Conservation (phyloP, 2,888 invertebrate genomes). For the Onthophagus sagittarius region DNA sequence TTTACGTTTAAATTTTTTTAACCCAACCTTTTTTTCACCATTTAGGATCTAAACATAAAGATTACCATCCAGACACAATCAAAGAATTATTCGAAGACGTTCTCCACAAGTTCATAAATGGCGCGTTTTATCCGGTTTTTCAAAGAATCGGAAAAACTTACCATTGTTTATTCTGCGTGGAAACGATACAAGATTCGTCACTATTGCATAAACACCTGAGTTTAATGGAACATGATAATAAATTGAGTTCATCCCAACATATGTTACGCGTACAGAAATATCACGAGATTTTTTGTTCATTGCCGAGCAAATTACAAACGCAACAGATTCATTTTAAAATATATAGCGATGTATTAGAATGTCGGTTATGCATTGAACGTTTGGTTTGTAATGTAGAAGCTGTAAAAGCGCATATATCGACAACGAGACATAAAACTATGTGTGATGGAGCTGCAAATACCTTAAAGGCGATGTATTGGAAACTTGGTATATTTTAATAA, state of each 20-base stretch:
- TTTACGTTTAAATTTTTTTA: no score
- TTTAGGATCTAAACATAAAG: background rate
- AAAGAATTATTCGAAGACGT: background rate
- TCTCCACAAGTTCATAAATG: background rate
- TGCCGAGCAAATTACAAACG: background rate
- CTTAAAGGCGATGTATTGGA: background rate
- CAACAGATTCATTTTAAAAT: background rate
- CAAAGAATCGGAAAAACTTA: background rate
- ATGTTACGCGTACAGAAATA: background rate
- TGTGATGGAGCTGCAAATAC: background rate
- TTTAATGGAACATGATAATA: background rate
- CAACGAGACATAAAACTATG: background rate
- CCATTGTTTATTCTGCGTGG: background rate
- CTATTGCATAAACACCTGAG: background rate
- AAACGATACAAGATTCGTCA: background rate
- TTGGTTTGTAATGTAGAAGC: no score
- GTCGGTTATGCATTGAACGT: background rate
- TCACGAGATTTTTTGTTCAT: background rate
- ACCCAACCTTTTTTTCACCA: no score
- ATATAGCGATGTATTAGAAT: background rate
- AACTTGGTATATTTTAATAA: background rate
- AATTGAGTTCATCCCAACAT: background rate
- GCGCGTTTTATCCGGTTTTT: background rate
- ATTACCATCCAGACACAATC: background rate
- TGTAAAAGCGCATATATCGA: background rate